Conservation (phyloP, 2,888 invertebrate species). For the Pedicia rivosa region DNA sequence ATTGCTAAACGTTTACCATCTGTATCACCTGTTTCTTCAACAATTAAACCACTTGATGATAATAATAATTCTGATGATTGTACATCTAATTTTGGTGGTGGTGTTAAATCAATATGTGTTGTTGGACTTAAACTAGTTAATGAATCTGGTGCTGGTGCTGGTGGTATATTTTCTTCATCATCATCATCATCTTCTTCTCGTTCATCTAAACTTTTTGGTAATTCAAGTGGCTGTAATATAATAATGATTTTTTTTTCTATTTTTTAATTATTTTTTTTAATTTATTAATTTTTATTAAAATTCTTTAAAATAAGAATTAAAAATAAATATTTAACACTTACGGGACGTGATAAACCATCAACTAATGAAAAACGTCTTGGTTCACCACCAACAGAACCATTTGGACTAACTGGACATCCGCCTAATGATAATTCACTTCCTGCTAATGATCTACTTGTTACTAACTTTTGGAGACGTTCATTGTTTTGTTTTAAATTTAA, state of each 20-base stretch:
- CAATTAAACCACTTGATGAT: slow-evolving; percentile 23
- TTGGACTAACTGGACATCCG: slow-evolving; percentile 20
- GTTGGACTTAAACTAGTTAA: slow-evolving; percentile 27
- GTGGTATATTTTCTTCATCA: slow-evolving; percentile 27
- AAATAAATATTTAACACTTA: slow-evolving; percentile 8
- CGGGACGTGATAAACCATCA: slow-evolving; percentile 31
- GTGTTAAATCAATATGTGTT: slow-evolving; percentile 28
- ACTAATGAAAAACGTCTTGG: slow-evolving; percentile 43
- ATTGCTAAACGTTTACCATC: slow-evolving; percentile 81
- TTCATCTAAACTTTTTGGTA: slow-evolving; percentile 27
- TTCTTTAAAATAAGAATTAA: background rate
- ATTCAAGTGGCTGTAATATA: slow-evolving; percentile 29
- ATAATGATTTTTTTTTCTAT: background rate
- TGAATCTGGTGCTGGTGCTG: slow-evolving; percentile 29
- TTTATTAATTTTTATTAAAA: background rate
- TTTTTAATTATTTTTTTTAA: too few species aligned
- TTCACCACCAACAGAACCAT: slow-evolving; percentile 33
- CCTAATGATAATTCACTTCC: slow-evolving; percentile 45
- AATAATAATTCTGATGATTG: slow-evolving; percentile 23
- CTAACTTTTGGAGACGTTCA: slow-evolving; percentile 79
- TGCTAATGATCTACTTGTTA: slow-evolving; percentile 46
- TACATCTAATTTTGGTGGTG: slow-evolving; percentile 27
- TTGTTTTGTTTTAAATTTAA: slow-evolving; percentile 92
- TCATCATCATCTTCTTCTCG: too few species aligned
- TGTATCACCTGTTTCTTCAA: slow-evolving; percentile 47